phyloP scores from a whole-genome alignment of 2,797 vertebrate genomes.

The Staurois parvus region DNA sequence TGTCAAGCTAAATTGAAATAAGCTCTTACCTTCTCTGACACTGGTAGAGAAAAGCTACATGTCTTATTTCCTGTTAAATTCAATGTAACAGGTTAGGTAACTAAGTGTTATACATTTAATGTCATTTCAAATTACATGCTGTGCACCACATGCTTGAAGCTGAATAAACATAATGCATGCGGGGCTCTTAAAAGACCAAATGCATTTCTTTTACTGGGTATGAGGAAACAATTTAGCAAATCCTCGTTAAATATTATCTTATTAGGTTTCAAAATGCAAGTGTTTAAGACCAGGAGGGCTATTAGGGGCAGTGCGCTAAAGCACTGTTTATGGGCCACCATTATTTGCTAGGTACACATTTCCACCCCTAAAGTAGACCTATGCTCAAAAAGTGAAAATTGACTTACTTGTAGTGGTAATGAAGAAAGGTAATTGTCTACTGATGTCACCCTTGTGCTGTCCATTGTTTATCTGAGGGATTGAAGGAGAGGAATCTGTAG shows the following conservation, averaged over 20 bases:
- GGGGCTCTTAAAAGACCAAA: constrained; percentile 15
- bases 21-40: not conserved
- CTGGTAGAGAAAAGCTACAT: not conserved
- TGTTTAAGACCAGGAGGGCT: not conserved
- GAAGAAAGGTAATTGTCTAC: too few species aligned
- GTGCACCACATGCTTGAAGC: constrained; percentile 11
- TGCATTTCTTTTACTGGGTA: constrained; percentile 13
- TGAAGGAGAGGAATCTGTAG: too few species aligned
- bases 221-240: not conserved
- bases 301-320: too few species aligned
- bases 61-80: constrained; percentile 22
- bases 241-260: constrained; percentile 4
- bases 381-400: too few species aligned
- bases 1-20: not conserved
- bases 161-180: constrained; percentile 32
- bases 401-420: too few species aligned
- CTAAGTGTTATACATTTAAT: constrained; percentile 35
- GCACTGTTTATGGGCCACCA: too few species aligned
- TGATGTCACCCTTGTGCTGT: too few species aligned
- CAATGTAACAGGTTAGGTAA: constrained; percentile 25
- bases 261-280: not conserved
- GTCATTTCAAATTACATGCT: constrained; percentile 19
- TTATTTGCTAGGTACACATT: too few species aligned
- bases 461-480: too few species aligned
- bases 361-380: too few species aligned